Conservation (phyloP, 1,140 invertebrate genomes). For the Kradibia gibbosae region DNA sequence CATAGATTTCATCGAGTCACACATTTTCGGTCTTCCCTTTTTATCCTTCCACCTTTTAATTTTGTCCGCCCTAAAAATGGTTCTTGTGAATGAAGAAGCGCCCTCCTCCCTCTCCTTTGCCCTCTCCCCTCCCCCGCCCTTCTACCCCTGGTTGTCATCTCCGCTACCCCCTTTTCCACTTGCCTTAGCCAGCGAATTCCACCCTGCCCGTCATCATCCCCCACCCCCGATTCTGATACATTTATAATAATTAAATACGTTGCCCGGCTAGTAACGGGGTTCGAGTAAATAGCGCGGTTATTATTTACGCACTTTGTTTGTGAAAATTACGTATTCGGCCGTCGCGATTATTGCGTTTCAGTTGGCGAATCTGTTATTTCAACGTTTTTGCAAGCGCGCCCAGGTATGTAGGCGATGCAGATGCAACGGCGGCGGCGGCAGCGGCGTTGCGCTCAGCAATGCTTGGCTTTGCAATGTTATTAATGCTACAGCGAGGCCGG, state of each 20-base stretch:
- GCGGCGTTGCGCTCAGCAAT: constrained; percentile 53
- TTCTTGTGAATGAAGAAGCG: background rate
- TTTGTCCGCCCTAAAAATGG: background rate
- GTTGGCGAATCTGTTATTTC: constrained; percentile 70
- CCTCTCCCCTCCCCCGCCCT: background rate
- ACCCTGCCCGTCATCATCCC: constrained; percentile 10
- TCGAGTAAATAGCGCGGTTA: constrained; percentile 68
- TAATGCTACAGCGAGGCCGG: constrained; percentile 66
- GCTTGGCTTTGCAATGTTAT: constrained; percentile 69
- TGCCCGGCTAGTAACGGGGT: constrained; percentile 48
- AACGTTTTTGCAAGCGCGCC: constrained; percentile 65
- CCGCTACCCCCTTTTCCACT: background rate
- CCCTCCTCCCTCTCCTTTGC: background rate
- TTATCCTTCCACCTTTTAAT: background rate
- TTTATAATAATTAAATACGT: constrained; percentile 65
- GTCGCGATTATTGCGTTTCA: constrained; percentile 71
- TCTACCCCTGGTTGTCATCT: background rate
- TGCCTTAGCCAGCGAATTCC: background rate
- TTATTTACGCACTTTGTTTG: constrained; percentile 73
- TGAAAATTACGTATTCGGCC: constrained; percentile 72
- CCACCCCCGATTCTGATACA: constrained; percentile 33
- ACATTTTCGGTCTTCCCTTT: constrained; percentile 14
- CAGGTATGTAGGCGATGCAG: constrained; percentile 57
- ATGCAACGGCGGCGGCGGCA: constrained; percentile 27
- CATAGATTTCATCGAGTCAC: constrained; percentile 47